These are phyloP conservation scores for Leptonema lineaticorne DNA, from an alignment of 1,140 invertebrate genomes.

Conservation along the genomic window DNA sequence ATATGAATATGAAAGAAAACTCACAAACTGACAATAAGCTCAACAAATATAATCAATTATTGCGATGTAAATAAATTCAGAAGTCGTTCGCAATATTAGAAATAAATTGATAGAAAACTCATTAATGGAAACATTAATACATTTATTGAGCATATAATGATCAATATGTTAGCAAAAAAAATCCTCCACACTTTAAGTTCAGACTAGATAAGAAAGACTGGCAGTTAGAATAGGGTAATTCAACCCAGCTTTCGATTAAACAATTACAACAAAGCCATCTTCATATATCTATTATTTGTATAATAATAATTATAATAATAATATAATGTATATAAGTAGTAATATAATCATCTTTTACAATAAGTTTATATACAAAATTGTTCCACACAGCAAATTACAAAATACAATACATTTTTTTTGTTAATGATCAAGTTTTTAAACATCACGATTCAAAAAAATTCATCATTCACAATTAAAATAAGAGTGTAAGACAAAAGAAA, in stretches of 20 bases:
- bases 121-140: no score
- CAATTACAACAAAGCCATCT: constrained; percentile 28
- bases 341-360: constrained; percentile 5
- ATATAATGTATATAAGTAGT: neutral
- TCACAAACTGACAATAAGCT: no score
- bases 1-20: no score
- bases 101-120: neutral
- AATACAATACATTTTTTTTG: neutral
- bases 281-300: constrained; percentile 29
- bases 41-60: neutral
- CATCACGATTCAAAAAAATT: neutral
- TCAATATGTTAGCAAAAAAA: constrained; percentile 13
- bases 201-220: constrained; percentile 29
- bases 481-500: neutral
- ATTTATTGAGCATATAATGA: constrained; percentile 22
- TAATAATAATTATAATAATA: neutral
- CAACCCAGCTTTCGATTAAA: constrained; percentile 3
- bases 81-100: neutral
- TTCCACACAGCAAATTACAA: constrained; percentile 15
- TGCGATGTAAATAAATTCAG: neutral
- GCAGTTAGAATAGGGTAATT: constrained; percentile 14
- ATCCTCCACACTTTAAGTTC: constrained; percentile 3
- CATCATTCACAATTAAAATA: neutral
- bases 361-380: constrained; percentile 33
- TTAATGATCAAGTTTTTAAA: neutral